Percentiles rank a stretch among this genome's conserved stretches.
Evolutionary conservation across 2,888 invertebrate genomes (phyloP).

Genomic region (Spilarctia lutea): DNA sequence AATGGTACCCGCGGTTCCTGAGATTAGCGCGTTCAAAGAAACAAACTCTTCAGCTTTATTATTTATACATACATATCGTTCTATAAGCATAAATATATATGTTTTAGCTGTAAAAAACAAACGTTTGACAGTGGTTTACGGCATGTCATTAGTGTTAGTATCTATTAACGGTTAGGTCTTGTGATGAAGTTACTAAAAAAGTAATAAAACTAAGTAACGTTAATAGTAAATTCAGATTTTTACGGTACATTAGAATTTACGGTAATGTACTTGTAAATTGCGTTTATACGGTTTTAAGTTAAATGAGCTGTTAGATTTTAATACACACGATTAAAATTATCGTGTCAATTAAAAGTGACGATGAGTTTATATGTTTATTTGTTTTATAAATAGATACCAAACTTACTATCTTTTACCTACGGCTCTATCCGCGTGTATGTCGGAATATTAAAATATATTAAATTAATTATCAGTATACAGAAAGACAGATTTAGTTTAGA

Average conservation of each 20-base stretch:
- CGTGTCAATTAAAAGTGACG: background rate
- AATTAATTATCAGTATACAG: no score
- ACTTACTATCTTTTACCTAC: no score
- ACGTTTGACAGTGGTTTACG: background rate
- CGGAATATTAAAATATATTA: no score
- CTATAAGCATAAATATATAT: no score
- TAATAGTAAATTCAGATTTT: background rate
- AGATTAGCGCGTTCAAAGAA: no score
- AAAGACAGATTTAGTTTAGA: no score
- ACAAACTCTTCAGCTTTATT: no score
- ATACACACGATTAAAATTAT: no score
- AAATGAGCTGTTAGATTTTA: background rate
- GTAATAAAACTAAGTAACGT: background rate
- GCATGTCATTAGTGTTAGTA: background rate
- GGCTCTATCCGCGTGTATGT: no score
- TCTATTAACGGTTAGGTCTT: background rate
- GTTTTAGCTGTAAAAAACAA: background rate
- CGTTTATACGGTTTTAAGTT: background rate
- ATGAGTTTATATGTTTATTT: background rate
- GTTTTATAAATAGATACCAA: no score
- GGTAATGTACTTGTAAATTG: background rate
- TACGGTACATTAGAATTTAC: background rate
- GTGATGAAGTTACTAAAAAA: background rate
- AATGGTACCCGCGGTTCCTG: no score
- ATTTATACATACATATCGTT: no score